Base-by-base conservation (phyloP, 2,797 vertebrate species). In the Acanthiza pusilla region DNA sequence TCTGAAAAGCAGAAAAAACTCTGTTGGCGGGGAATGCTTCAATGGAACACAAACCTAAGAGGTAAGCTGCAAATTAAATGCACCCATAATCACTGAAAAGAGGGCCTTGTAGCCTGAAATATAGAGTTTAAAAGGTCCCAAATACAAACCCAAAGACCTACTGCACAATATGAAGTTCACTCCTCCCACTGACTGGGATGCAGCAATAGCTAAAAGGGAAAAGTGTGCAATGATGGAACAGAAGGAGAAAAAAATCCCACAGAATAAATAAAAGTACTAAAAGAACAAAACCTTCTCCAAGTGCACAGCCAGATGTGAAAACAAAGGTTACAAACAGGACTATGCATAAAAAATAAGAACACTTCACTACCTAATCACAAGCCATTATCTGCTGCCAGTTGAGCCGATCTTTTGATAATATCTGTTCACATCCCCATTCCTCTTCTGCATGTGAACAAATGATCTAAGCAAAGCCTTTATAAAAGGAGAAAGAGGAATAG, bases 1-100 rank as follows among this genome's bases (percentile, higher is more conserved):
- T 61, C 47, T 72, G 50, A 91, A 90, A 72, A 55, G 17, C 62
- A 54, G 4, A 9, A 77, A 70, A 67, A 86, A 71, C 3, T 13
- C 13, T 7, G 5, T 72, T 7, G 73, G 20, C 0, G 0, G 10
- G 45, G 20, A 85, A 65, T 1, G 0, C 14, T 80, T 75, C 82
- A 75, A 4, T 4, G 20, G 27, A 88, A 72, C 29, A 36, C n/a
- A 75, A 81, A 80, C 5, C 16, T 34, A 45, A 76, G 19, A 72
- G 9, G 26, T 29, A 71, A 85, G 9, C 9, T 86, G n/a, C 67
- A 90, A 88, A 83, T 77, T 43, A 91, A 71, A 34, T 51, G 11
- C 9, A 78, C 18, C 19, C 36, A 71, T 58, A 67, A 45, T 13
- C 40, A 36, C 11, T 14, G 43, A 66, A 58, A 74, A 85, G 54